Evolutionary conservation across 1,140 invertebrate species (phyloP).

Genomic region (Camponotus pennsylvanicus): DNA sequence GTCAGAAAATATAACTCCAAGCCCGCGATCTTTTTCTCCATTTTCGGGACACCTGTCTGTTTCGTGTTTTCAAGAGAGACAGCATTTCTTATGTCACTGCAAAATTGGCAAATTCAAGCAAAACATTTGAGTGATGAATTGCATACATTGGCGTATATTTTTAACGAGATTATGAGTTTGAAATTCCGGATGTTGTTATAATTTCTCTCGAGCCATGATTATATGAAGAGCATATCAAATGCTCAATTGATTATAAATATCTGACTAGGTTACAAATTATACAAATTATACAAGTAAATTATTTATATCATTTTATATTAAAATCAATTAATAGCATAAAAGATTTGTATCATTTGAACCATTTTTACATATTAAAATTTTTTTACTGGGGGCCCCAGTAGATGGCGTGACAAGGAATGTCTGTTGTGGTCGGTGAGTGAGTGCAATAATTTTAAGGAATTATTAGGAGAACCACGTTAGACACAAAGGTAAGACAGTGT

Average conservation of each 20-base stretch:
- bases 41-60: slow-evolving; percentile 48
- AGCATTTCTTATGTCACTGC: not conserved
- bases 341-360: too few species aligned
- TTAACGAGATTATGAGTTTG: not conserved
- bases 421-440: too few species aligned
- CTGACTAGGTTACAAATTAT: not conserved
- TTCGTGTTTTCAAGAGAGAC: slow-evolving; percentile 8
- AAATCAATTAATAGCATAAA: not conserved
- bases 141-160: not conserved
- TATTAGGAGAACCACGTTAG: too few species aligned
- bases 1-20: slow-evolving; percentile 32
- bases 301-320: not conserved
- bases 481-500: too few species aligned
- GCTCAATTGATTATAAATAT: slow-evolving; percentile 2
- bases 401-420: too few species aligned
- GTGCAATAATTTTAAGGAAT: too few species aligned
- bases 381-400: too few species aligned
- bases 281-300: not conserved
- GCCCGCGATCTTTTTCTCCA: slow-evolving; percentile 54
- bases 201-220: not conserved
- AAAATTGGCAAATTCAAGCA: slow-evolving; percentile 30
- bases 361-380: too few species aligned
- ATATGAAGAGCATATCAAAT: not conserved
- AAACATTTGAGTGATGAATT: not conserved
- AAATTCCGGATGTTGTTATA: not conserved